Percentiles rank a stretch among this genome's conserved stretches.
These are phyloP conservation scores for Melipona bicolor DNA, from an alignment of 2,888 invertebrate genomes.

Conservation along the genomic window DNA sequence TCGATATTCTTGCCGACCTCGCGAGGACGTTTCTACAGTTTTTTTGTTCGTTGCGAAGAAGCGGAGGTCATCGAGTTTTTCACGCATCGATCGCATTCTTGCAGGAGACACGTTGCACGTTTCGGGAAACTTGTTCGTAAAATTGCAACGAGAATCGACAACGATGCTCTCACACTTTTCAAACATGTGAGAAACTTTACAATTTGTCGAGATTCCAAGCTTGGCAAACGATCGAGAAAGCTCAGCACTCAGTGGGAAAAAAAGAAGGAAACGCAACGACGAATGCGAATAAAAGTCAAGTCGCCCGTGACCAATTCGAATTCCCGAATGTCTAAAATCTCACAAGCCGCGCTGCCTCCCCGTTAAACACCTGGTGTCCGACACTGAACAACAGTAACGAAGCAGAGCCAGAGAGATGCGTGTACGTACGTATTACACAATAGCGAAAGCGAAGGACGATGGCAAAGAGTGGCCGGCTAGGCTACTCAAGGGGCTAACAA, in stretches of 20 bases:
- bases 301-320: background rate
- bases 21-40: background rate
- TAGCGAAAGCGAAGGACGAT: conserved; percentile 15
- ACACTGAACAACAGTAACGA: background rate
- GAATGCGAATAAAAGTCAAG: no score
- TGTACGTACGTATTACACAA: background rate
- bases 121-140: background rate
- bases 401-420: background rate
- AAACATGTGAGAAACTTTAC: background rate
- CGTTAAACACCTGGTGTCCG: conserved; percentile 11
- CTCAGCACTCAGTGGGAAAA: no score
- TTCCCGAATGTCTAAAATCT: background rate
- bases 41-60: background rate
- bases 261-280: no score
- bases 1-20: background rate
- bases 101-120: background rate
- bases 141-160: background rate
- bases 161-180: background rate
- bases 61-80: background rate
- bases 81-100: background rate
- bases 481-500: conserved; percentile 31
- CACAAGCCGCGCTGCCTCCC: background rate
- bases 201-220: background rate
- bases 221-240: no score
- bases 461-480: conserved; percentile 14